Base-by-base conservation (phyloP, 2,797 vertebrate genomes). In the Falco cherrug region DNA sequence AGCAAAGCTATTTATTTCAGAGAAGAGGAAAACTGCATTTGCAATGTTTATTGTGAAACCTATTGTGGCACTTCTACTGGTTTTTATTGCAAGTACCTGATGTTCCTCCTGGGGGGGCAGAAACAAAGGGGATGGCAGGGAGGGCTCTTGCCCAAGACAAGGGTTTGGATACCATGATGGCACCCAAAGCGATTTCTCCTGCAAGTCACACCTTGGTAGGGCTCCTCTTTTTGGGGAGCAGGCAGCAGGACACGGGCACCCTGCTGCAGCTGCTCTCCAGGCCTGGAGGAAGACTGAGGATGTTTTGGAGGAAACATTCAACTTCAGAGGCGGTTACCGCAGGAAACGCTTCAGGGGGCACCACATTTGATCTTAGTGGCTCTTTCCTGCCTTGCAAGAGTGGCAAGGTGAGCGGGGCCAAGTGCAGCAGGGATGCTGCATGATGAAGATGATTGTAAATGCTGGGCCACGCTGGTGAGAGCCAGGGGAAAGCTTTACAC, bases 361-460 rank as follows among this genome's bases (percentile, higher is more conserved):
- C 84, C 83, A 26, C 31, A 3, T 31, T n/a, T 78, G 88, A 91
- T 60, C 60, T 93, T n/a, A 29, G 47, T 25, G 53, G 89, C 68
- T 88, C 89, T 87, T 97, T 97, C 94, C 96, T 96, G 96, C 93
- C 95, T 95, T 35, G 80, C 9, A 67, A 84, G 87, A 79, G 90
- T 2, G 41, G 17, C 43, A 26, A 11, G 75, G 78, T 65, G 74
- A 75, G 90, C 22, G 1, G 29, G 63, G 71, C n/a, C 31, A 9
- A 31, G 45, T 0, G 17, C 2, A 16, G 45, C 75, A 50, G 29
- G 29, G 73, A 48, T 39, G 39, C 39, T 39, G 39, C 39, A 39
- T 39, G 39, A 39, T 39, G 39, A 39, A 39, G 39, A 4, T 8
- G 80, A 4, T 1, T 67, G 20, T 14, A 29, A 14, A 31, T 1